A percentile compares a stretch with the other conserved stretches of the same genome.
phyloP scores from a whole-genome alignment of 2,888 invertebrate genomes.

The Drosophila picticornis region DNA sequence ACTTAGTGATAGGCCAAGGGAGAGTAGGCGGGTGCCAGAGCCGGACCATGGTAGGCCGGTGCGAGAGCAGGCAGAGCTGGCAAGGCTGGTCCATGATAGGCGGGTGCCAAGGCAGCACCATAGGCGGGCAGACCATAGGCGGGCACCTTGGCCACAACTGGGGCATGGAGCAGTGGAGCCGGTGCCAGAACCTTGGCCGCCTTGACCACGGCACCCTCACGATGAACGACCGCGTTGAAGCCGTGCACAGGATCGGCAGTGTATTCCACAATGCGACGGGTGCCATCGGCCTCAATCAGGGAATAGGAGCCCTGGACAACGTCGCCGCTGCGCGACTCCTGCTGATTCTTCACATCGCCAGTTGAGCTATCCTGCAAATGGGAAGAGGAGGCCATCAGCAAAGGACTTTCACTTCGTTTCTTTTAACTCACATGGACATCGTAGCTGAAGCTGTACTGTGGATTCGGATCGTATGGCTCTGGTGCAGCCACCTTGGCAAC shows the following conservation, averaged over 20 bases:
- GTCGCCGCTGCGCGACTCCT: conserved; percentile 86
- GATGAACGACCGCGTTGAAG: conserved; percentile 87
- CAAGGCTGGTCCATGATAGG: conserved; percentile 26
- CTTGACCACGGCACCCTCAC: conserved; percentile 85
- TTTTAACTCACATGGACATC: conserved; percentile 85
- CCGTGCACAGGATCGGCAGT: conserved; percentile 87
- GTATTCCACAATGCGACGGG: conserved; percentile 87
- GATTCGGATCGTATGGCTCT: conserved; percentile 86
- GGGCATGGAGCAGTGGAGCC: conserved; percentile 72
- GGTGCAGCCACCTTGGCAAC: conserved; percentile 83
- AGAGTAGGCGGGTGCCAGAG: conserved; percentile 32
- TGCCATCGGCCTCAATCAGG: conserved; percentile 87
- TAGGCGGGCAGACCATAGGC: conserved; percentile 60
- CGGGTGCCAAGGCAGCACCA: conserved; percentile 35
- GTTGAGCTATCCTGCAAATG: conserved; percentile 85
- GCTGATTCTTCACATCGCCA: conserved; percentile 87
- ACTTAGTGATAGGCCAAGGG: conserved; percentile 71
- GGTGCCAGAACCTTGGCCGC: conserved; percentile 81
- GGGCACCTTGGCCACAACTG: conserved; percentile 70
- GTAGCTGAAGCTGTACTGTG: conserved; percentile 87
- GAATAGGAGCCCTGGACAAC: conserved; percentile 87
- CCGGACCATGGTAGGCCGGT: conserved; percentile 12
- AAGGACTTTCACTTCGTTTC: neutral
- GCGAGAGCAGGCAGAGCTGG: conserved; percentile 38
- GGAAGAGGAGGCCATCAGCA: neutral